phyloP scores from a whole-genome alignment of 35 echinoderm and acorn worm genomes.

The Anneissia japonica region DNA sequence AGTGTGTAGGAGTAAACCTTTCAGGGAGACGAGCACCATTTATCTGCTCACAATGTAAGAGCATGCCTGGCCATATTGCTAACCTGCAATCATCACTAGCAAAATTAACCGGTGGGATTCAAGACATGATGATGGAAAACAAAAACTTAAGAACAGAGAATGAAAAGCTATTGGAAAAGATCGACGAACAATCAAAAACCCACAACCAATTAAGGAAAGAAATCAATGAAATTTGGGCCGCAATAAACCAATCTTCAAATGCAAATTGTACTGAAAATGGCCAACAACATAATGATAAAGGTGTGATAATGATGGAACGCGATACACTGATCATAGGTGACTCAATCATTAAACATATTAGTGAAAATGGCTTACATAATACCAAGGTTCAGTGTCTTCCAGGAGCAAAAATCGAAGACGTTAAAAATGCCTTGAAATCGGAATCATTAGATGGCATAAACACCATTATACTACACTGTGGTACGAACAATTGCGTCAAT shows the following conservation, averaged over 20 bases:
- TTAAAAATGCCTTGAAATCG: background rate
- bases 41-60: background rate
- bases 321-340: background rate
- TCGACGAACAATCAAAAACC: too few relatives aligned
- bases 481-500: too few relatives aligned
- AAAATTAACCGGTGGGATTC: background rate
- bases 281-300: too few relatives aligned
- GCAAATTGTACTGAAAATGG: background rate
- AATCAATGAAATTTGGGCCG: background rate
- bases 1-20: background rate
- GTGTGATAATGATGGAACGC: background rate
- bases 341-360: slow-evolving; percentile 8
- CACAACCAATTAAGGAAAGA: background rate
- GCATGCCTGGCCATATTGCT: background rate
- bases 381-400: background rate
- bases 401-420: background rate
- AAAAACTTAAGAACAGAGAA: background rate
- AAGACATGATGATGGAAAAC: background rate
- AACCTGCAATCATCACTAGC: background rate
- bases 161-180: too few relatives aligned
- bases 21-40: background rate
- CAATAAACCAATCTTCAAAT: background rate
- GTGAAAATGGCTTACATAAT: background rate
- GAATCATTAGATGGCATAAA: too few relatives aligned
- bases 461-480: too few relatives aligned